phyloP scores from a whole-genome alignment of 2,113 vertebrate genomes.

The Poecile atricapillus region DNA sequence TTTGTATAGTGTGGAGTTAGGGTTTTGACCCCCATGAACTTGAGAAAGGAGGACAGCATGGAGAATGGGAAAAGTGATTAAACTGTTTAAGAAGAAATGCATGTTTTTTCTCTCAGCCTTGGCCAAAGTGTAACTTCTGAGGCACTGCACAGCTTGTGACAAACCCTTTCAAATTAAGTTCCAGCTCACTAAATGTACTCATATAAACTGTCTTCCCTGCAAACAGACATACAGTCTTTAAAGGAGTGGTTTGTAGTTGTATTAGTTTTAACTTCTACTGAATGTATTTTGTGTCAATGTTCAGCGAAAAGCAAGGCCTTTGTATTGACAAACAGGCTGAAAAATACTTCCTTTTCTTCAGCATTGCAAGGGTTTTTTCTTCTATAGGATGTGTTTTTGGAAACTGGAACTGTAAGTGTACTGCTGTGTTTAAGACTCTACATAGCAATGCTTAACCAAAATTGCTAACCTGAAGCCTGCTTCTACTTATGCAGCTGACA shows the following conservation, averaged over 20 bases:
- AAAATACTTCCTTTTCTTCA: neutral
- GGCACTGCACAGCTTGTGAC: neutral
- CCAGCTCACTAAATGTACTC: neutral
- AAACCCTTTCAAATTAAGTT: neutral
- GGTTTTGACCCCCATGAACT: neutral
- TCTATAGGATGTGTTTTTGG: neutral
- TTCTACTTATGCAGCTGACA: neutral
- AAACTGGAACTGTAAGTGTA: neutral
- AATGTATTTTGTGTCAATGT: neutral
- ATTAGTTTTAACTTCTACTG: neutral
- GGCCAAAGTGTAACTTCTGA: neutral
- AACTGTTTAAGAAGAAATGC: neutral
- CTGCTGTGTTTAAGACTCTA: neutral
- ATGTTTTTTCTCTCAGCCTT: neutral
- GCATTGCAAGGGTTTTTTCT: neutral
- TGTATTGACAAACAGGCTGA: neutral
- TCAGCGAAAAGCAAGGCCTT: neutral
- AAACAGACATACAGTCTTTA: neutral
- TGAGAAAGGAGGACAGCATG: neutral
- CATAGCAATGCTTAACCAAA: neutral
- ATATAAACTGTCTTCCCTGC: accelerated
- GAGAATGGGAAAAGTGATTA: neutral
- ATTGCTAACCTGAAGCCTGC: neutral
- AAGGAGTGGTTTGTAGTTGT: neutral
- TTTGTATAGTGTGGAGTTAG: neutral